Base-by-base conservation (phyloP, 2,888 invertebrate species). In the Neocrepidodera transversa region DNA sequence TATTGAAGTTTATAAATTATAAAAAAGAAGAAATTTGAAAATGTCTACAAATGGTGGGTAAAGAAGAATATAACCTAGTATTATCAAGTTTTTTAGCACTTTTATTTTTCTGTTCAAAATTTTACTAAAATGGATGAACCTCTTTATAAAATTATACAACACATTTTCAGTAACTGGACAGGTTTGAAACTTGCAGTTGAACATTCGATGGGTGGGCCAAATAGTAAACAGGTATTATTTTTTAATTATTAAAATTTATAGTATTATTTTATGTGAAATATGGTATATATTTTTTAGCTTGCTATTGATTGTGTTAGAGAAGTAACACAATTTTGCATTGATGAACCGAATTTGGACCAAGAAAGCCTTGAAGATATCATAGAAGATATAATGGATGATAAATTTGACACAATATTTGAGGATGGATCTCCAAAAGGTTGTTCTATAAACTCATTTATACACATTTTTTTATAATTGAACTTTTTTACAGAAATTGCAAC, bases 111-210 rank as follows among this genome's bases (percentile, higher is more conserved):
- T n/a, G n/a, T n/a, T n/a, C n/a, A n/a, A n/a, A n/a, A n/a, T n/a
- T n/a, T n/a, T n/a, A n/a, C n/a, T n/a, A 11, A 32, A 32, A 54
- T 54, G 54, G 72, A 74, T 55, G 82, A 83, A 68, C 79, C 82
- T 36, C 87, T 87, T 73, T 83, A 83, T 64, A 81, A 83, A 58
- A 81, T 87, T 65, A 86, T 90, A 5, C 86, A 88, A 72, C 82
- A 85, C 69, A 83, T 90, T 43, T 84, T 90, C 58, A 88, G 86
- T 69, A 87, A 87, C 72, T 90, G 90, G 90, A 87, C 88, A 13
- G 88, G 87, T 3, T 75, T 90, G 20, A 85, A 86, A 68, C 77
- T 90, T 20, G 89, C 89, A 26, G 89, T 90, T 0, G 88, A 90
- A 76, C 87, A 90, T 84, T 87, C 86, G 66, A 87, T 88, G 87